Evolutionary conservation across 2,888 invertebrate genomes (phyloP).

Genomic region (Meloe dianella): DNA sequence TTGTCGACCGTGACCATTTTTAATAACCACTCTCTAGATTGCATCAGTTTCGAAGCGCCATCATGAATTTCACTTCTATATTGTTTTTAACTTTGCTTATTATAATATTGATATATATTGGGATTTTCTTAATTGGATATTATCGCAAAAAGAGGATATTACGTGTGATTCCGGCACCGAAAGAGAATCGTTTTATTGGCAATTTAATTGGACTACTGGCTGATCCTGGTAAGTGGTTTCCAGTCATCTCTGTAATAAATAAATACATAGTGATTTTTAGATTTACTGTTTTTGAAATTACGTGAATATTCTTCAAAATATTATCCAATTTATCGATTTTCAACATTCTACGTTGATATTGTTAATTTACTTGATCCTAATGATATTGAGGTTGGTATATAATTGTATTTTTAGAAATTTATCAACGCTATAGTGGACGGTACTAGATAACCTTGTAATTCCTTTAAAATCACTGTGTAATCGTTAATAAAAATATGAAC

Average conservation of each 20-base stretch:
- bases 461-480: no score
- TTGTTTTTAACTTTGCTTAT: background rate
- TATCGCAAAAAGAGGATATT: background rate
- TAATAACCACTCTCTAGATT: background rate
- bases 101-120: background rate
- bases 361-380: slow-evolving; percentile 21
- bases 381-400: slow-evolving; percentile 23
- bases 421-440: no score
- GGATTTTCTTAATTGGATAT: background rate
- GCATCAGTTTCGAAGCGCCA: background rate
- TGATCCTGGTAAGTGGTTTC: background rate
- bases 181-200: background rate
- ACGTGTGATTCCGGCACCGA: background rate
- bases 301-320: slow-evolving; percentile 10
- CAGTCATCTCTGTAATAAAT: background rate
- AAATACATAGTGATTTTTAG: background rate
- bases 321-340: slow-evolving; percentile 23
- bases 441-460: no score
- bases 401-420: no score
- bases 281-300: slow-evolving; percentile 6
- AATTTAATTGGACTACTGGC: background rate
- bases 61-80: background rate
- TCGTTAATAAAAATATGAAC: no score
- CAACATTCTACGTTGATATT: slow-evolving; percentile 13
- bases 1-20: background rate